Evolutionary conservation across 2,113 vertebrate genomes (phyloP), one percentile per base, ranked within the genome.

Genomic region (Crotalus viridis): DNA sequence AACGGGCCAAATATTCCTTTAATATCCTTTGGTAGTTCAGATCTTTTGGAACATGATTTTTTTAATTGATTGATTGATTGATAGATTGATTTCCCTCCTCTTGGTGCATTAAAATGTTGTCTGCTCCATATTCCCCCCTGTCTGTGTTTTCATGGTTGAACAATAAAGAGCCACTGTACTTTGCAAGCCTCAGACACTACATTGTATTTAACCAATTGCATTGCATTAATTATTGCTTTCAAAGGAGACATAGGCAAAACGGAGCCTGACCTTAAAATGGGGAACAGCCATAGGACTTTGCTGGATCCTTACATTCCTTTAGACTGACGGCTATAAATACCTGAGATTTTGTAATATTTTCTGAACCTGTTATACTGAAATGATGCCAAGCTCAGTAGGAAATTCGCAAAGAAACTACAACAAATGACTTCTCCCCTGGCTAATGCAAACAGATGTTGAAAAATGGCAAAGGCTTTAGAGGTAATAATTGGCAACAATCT

Each of bases 61-160:
- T 51, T 51, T 51, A 1, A 51, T 51, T 10, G 8, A 51, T 51
- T 51, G 48, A 87, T 26, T 91, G 48, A 87, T 26, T 91, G 48
- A 39, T 39, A 2, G 39, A 87, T 26, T 91, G 94, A 91, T 93
- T 59, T 26, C 94, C 90, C 90, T 96, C 39, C 28, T 91, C 2
- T 0, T 52, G 89, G 96, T 6, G 43, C 46, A 81, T 87, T 87
- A 96, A 95, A 91, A 94, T 96, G 64, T 90, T 59, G 94, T 91
- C 92, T 87, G 0, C 91, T 90, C 91, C 57, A 89, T 33, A 92
- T 95, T 89, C 94, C 92, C 3, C 3, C 0, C 89, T 39, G 94
- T 93, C 90, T 92, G 39, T 91, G 86, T 92, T 92, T 93, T 95
- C 90, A 94, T 92, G 91, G 90, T 81, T 59, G 57, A 97, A 94